These are phyloP conservation scores for Tenodera sinensis DNA, from an alignment of 2,888 invertebrate genomes.

Conservation along the genomic window DNA sequence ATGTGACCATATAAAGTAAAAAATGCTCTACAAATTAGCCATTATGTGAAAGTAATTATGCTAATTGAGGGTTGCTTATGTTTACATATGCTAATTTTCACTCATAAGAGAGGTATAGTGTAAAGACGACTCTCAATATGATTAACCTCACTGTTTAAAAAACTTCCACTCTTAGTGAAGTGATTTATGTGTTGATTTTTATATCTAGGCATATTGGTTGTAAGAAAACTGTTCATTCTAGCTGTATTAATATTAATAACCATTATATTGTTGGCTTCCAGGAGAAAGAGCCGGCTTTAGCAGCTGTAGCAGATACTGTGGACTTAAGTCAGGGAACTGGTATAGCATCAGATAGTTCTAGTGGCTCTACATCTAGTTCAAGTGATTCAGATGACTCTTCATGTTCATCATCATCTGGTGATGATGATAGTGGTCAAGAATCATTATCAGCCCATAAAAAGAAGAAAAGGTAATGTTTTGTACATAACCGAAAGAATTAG, in stretches of 20 bases:
- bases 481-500: no score
- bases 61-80: no score
- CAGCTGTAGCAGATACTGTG: slow-evolving; percentile 73
- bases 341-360: slow-evolving; percentile 91
- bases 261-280: slow-evolving; percentile 35
- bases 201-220: not conserved
- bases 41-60: no score
- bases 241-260: not conserved
- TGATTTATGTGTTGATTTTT: no score
- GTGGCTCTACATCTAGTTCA: slow-evolving; percentile 70
- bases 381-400: slow-evolving; percentile 48
- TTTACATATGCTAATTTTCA: no score
- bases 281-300: slow-evolving; percentile 73
- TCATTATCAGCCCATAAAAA: slow-evolving; percentile 78
- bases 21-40: no score
- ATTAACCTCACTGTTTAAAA: no score
- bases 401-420: slow-evolving; percentile 41
- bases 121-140: no score
- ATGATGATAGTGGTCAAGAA: slow-evolving; percentile 76
- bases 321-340: slow-evolving; percentile 84
- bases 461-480: slow-evolving; percentile 15
- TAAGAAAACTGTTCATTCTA: no score
- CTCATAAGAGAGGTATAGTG: no score
- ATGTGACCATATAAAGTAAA: no score
- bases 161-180: no score